A percentile compares a stretch with the other conserved stretches of the same genome.
Conservation (phyloP, 2,113 vertebrate genomes). For the Tenrec ecaudatus region DNA sequence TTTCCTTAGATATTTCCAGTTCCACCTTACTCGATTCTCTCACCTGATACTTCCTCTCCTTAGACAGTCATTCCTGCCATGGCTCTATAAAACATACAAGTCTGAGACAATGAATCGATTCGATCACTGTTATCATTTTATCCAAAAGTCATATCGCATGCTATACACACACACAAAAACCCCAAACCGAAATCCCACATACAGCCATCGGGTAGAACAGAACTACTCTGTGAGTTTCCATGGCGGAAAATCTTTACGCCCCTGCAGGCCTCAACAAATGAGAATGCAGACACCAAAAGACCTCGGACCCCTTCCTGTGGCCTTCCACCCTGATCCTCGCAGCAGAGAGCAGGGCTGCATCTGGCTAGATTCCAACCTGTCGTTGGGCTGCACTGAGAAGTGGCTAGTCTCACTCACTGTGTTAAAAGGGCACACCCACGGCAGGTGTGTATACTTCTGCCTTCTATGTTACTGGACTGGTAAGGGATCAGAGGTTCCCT, state of each 20-base stretch:
- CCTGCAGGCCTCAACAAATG: neutral
- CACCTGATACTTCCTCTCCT: neutral
- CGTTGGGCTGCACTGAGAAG: neutral
- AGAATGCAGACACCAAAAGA: neutral
- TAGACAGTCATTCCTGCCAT: neutral
- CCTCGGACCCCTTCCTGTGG: slow-evolving; percentile 20
- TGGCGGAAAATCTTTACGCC: no score
- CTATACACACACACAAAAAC: neutral
- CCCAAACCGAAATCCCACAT: no score
- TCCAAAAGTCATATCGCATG: neutral
- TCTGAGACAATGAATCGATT: slow-evolving; percentile 35
- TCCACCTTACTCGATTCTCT: neutral
- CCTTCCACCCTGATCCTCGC: neutral
- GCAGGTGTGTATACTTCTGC: neutral
- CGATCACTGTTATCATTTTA: neutral
- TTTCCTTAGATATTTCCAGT: slow-evolving; percentile 30
- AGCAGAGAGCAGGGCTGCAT: neutral
- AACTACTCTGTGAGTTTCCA: no score
- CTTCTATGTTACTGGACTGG: neutral
- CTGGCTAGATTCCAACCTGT: neutral
- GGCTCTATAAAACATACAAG: neutral
- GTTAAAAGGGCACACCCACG: neutral
- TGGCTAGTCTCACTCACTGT: neutral
- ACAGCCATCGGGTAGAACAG: no score
- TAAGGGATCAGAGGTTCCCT: neutral